Conservation (phyloP, 2,888 invertebrate species). For the Panzeria rudis region DNA sequence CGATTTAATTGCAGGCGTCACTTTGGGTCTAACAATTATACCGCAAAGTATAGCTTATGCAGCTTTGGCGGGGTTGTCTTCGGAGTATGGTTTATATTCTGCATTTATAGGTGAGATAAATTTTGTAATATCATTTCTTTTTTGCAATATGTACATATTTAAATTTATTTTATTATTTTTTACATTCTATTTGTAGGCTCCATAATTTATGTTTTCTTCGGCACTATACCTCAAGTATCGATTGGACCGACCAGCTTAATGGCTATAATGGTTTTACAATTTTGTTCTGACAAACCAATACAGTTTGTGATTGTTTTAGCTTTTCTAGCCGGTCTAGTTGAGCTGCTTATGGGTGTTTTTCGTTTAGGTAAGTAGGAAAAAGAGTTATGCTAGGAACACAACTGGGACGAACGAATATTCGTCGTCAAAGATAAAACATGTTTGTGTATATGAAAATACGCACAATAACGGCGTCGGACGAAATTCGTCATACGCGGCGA, state of each 20-base stretch:
- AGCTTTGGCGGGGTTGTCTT: constrained; percentile 91
- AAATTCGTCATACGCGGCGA: no score
- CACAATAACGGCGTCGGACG: no score
- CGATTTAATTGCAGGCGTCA: constrained; percentile 94
- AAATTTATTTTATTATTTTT: constrained; percentile 12
- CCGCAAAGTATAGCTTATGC: constrained; percentile 97
- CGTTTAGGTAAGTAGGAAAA: constrained; percentile 89
- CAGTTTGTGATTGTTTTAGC: constrained; percentile 90
- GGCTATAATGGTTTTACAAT: constrained; percentile 92
- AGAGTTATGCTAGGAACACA: no score
- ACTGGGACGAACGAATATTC: no score
- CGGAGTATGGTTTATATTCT: constrained; percentile 96
- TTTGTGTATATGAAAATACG: no score
- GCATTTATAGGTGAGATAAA: constrained; percentile 89
- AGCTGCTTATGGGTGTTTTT: constrained; percentile 92
- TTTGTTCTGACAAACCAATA: constrained; percentile 87
- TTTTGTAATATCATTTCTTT: background rate
- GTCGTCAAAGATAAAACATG: no score
- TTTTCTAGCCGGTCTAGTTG: constrained; percentile 91
- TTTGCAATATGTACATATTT: background rate
- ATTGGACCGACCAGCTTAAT: constrained; percentile 97
- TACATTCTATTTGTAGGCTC: constrained; percentile 85
- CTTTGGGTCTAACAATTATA: constrained; percentile 95
- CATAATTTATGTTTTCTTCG: constrained; percentile 93
- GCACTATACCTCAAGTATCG: constrained; percentile 93